phyloP scores from a whole-genome alignment of 2,888 invertebrate genomes.

The Orthosia gracilis region DNA sequence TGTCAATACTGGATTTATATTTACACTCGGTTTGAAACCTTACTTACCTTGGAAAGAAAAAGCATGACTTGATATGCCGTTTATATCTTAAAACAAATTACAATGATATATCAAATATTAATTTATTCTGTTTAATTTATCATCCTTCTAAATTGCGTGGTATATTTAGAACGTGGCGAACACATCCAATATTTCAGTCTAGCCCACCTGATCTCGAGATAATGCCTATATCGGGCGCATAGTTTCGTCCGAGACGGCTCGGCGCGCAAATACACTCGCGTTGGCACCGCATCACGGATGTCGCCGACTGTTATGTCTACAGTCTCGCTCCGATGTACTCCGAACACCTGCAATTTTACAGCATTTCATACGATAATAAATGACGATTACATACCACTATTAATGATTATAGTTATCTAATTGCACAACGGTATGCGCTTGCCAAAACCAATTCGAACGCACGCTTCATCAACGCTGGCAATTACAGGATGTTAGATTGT shows the following conservation, averaged over 20 bases:
- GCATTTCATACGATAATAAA: conserved; percentile 43
- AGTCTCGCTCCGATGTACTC: conserved; percentile 53
- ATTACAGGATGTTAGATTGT: conserved; percentile 34
- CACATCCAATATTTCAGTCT: conserved; percentile 51
- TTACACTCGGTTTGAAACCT: conserved; percentile 18
- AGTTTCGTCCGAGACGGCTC: conserved; percentile 76
- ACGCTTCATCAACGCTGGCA: conserved; percentile 37
- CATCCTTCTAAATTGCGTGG: conserved; percentile 14
- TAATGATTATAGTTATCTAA: conserved; percentile 55
- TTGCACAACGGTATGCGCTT: conserved; percentile 43
- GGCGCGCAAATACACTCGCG: conserved; percentile 75
- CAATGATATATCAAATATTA: conserved; percentile 24
- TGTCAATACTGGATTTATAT: conserved; percentile 37
- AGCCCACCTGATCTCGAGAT: conserved; percentile 59
- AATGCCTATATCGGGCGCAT: conserved; percentile 69
- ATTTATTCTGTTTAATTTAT: conserved; percentile 38
- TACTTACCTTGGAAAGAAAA: conserved; percentile 44
- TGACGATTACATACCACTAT: conserved; percentile 46
- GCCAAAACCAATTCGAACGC: conserved; percentile 51
- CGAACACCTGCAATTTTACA: conserved; percentile 66
- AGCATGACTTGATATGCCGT: conserved; percentile 16
- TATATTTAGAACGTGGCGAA: conserved; percentile 32
- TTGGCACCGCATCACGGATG: conserved; percentile 73
- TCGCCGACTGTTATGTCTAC: conserved; percentile 66
- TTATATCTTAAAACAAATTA: conserved; percentile 28